Conservation (phyloP, 2,797 vertebrate species). For the Salarias fasciatus region DNA sequence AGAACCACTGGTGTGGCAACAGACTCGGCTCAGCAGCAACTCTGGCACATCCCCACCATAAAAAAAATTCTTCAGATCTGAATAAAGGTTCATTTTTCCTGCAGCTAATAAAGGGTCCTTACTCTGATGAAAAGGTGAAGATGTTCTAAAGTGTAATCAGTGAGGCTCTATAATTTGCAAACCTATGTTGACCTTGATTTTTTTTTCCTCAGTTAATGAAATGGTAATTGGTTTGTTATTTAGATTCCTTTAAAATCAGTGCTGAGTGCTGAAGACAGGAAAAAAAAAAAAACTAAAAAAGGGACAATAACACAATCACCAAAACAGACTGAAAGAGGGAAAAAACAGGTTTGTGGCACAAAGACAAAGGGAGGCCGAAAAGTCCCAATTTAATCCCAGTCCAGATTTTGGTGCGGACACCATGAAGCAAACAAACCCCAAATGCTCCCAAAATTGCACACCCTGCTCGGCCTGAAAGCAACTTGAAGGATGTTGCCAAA, state of each 20-base stretch:
- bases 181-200: no score
- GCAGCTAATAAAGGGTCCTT: neutral
- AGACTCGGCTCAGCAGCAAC: neutral
- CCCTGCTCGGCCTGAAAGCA: slow-evolving; percentile 32
- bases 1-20: slow-evolving; percentile 1
- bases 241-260: slow-evolving; percentile 16
- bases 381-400: slow-evolving; percentile 4
- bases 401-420: slow-evolving; percentile 14
- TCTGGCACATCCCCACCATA: neutral
- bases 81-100: neutral
- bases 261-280: slow-evolving; percentile 8
- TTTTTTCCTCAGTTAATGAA: slow-evolving; percentile 9
- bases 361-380: neutral
- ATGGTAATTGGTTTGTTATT: slow-evolving; percentile 12
- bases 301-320: neutral
- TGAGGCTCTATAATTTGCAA: slow-evolving; percentile 6
- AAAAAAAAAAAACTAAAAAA: no score
- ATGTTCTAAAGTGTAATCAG: slow-evolving; percentile 27
- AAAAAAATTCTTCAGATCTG: slow-evolving; percentile 1
- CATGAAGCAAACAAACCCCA: slow-evolving; percentile 38
- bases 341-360: neutral
- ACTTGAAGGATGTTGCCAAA: slow-evolving; percentile 49
- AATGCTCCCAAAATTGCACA: slow-evolving; percentile 44
- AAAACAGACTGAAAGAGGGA: no score
- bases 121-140: slow-evolving; percentile 2